A percentile compares a stretch with the other conserved stretches of the same genome.
Conservation (phyloP, 2,113 vertebrate species). For the Platycercus adscitus region DNA sequence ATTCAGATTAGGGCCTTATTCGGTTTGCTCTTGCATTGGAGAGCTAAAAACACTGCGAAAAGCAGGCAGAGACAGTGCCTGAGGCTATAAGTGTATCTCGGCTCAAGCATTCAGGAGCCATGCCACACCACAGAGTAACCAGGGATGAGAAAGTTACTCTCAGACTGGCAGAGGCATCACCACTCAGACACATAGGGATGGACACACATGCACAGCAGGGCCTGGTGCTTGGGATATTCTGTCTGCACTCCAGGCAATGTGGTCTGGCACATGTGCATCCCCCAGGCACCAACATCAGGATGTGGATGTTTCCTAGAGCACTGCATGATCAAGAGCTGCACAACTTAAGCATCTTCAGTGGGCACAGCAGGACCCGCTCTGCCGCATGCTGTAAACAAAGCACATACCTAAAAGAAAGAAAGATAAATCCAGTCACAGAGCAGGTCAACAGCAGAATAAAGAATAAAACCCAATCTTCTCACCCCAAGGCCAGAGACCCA, state of each 20-base stretch:
- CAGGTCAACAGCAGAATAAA: neutral
- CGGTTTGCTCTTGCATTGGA: neutral
- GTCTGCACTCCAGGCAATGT: neutral
- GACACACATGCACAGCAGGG: neutral
- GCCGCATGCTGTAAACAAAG: neutral
- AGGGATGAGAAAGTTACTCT: neutral
- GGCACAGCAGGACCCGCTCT: neutral
- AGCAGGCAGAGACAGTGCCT: neutral
- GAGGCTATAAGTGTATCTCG: neutral
- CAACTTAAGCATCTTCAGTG: neutral
- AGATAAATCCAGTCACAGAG: neutral
- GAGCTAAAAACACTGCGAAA: neutral
- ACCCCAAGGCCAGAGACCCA: neutral
- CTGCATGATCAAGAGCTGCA: neutral
- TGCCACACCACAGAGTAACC: neutral
- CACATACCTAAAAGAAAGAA: neutral
- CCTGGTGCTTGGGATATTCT: neutral
- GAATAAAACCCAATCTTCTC: neutral
- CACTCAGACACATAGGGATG: accelerated
- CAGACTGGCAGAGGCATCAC: neutral
- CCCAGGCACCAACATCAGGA: neutral
- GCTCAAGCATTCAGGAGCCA: accelerated
- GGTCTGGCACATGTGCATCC: neutral
- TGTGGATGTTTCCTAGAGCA: neutral
- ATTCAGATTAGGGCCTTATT: neutral